These are phyloP conservation scores for Periphyllus acericola DNA, from an alignment of 2,888 invertebrate genomes.

Conservation along the genomic window DNA sequence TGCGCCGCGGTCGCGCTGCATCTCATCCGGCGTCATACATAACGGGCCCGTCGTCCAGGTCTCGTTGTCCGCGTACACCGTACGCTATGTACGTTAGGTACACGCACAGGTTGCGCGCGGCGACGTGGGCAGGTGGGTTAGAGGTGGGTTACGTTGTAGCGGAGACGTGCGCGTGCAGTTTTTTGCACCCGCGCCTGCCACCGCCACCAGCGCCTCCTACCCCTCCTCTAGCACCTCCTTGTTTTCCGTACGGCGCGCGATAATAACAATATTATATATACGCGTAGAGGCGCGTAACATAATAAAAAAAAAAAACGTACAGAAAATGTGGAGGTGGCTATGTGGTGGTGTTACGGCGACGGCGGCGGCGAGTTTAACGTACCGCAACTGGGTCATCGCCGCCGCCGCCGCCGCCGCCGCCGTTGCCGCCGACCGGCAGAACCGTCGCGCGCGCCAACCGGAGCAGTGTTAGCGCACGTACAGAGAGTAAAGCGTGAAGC, in stretches of 20 bases:
- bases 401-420: conserved; percentile 4
- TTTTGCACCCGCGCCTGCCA: conserved; percentile 34
- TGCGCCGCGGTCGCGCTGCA: conserved; percentile 15
- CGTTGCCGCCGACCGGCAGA: conserved; percentile 33
- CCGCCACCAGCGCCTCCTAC: neutral
- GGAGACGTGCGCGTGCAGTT: conserved; percentile 28
- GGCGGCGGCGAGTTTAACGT: conserved; percentile 54
- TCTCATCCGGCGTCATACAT: conserved; percentile 10
- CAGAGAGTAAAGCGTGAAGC: neutral
- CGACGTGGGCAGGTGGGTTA: neutral
- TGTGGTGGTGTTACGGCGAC: conserved; percentile 26
- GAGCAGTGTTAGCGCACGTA: neutral
- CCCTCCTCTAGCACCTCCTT: neutral
- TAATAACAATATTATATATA: conserved; percentile 1
- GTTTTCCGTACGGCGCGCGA: neutral
- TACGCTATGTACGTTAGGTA: neutral
- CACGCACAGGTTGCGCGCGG: neutral
- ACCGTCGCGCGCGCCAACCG: conserved; percentile 45
- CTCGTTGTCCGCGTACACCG: too few species aligned
- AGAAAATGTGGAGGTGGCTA: neutral
- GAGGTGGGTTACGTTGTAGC: too few species aligned
- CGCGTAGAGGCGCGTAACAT: neutral
- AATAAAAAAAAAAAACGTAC: neutral
- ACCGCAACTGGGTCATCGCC: conserved; percentile 57
- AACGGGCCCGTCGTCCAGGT: conserved; percentile 24